Base-by-base conservation (phyloP, 1,140 invertebrate species). In the Drosophila bocki region DNA sequence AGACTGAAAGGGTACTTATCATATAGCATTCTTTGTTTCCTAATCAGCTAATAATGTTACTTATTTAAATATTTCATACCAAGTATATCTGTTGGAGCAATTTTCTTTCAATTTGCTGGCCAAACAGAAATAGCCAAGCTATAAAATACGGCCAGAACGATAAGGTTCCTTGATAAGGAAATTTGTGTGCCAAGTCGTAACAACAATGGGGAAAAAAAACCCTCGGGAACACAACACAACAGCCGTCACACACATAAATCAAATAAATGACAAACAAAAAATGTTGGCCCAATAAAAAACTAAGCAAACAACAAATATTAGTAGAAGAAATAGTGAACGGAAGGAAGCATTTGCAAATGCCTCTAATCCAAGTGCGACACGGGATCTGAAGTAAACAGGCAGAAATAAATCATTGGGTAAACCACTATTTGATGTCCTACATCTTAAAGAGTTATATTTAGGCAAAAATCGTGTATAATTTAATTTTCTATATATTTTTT, bases 81-180 rank as follows among this genome's bases (percentile, higher is more conserved):
- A 37, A 19, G 13, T 9, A n/a, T 37, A 57, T 64, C 44, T 47
- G 8, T 60, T 47, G 54, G 26, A 26, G 45, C 42, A 60, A 74
- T 60, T 80, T 65, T 44, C 76, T 56, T 87, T 75, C 83, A 81
- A 84, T 86, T 86, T 82, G 78, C 75, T 59, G 48, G 74, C 42
- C 61, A 71, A 70, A 80, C 75, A 86, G 9, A 85, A 77, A 72
- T 29, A 33, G 60, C 35, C 17, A 48, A 42, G 44, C 51, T 50
- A 71, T 85, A 82, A 85, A 82, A 87, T 87, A 87, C 74, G 78
- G 75, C 53, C 64, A 63, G 17, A 42, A 7, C 61, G 78, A 85
- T 75, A 87, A 76, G 61, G 39, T 12, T 45, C 15, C 2, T 1
- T 33, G 79, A 85, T 87, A 85, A 68, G 53, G 12, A 79, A 75